These are phyloP conservation scores for Leuciscus waleckii DNA, from an alignment of 2,797 vertebrate genomes.

Conservation along the genomic window DNA sequence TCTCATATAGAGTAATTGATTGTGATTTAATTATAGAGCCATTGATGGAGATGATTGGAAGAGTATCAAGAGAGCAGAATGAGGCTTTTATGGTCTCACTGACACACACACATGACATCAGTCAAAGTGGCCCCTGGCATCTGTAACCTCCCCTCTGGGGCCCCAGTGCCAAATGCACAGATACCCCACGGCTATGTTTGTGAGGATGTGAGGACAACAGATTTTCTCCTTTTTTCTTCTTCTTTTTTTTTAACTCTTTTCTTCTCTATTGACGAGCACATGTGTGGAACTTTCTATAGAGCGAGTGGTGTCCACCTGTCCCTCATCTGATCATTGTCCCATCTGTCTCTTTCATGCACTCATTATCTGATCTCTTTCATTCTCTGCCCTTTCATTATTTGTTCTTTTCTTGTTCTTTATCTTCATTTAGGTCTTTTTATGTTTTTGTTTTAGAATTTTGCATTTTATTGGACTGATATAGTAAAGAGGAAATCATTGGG, in stretches of 20 bases:
- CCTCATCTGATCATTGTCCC: constrained; percentile 9
- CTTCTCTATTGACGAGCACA: constrained; percentile 42
- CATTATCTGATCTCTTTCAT: constrained; percentile 46
- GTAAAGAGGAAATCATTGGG: background rate
- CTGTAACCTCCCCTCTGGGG: constrained; percentile 49
- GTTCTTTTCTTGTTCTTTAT: constrained; percentile 9
- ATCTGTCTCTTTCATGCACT: constrained; percentile 27
- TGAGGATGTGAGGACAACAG: constrained; percentile 14
- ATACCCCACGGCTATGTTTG: constrained; percentile 36
- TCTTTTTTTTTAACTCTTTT: background rate
- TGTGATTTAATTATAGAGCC: constrained; percentile 75
- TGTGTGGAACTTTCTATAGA: constrained; percentile 55
- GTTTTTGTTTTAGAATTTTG: background rate
- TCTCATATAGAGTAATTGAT: constrained; percentile 59
- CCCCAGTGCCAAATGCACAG: constrained; percentile 33
- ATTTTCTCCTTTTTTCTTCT: constrained; percentile 1
- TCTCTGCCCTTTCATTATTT: constrained; percentile 27
- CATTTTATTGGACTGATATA: background rate
- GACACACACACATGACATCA: constrained; percentile 28
- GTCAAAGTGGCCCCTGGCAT: constrained; percentile 39
- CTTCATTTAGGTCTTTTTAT: background rate
- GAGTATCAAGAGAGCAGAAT: constrained; percentile 71
- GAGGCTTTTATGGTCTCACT: constrained; percentile 74
- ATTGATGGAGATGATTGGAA: constrained; percentile 57
- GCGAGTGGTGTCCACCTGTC: constrained; percentile 56